phyloP scores from a whole-genome alignment of 92 coral and sea anemone species.

The Metridium senile region DNA sequence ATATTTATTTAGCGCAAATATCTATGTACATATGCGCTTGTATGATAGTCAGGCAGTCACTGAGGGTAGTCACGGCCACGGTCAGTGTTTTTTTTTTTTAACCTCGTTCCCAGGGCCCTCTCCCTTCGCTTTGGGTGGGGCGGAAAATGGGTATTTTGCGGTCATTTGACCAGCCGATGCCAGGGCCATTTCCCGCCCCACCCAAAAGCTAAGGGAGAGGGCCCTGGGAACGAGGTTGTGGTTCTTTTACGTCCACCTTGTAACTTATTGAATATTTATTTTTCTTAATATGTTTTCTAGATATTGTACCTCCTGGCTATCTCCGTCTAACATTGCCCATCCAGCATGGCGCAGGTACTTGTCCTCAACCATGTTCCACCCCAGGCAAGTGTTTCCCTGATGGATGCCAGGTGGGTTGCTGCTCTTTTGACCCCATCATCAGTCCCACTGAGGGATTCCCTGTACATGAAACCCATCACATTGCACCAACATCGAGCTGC shows the following conservation, averaged over 20 bases:
- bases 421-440: constrained; percentile 49
- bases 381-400: constrained; percentile 61
- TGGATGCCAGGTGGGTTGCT: constrained; percentile 70
- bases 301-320: constrained; percentile 66
- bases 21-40: too few relatives aligned
- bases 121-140: too few relatives aligned
- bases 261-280: neutral
- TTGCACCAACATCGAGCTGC: constrained; percentile 26
- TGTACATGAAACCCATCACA: neutral
- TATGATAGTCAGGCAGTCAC: too few relatives aligned
- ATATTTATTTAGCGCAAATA: too few relatives aligned
- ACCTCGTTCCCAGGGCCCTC: too few relatives aligned
- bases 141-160: too few relatives aligned
- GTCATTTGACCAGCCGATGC: too few relatives aligned
- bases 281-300: constrained; percentile 29
- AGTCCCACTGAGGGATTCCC: constrained; percentile 1
- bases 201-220: too few relatives aligned
- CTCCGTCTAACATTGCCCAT: constrained; percentile 70
- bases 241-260: neutral
- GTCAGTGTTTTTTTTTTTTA: too few relatives aligned
- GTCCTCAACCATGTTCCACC: constrained; percentile 84
- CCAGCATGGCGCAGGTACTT: constrained; percentile 34
- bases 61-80: too few relatives aligned
- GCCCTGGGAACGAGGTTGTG: too few relatives aligned
- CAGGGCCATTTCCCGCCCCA: too few relatives aligned